These are phyloP conservation scores for Diplodus sargus DNA, from an alignment of 2,797 vertebrate genomes.

Conservation along the genomic window DNA sequence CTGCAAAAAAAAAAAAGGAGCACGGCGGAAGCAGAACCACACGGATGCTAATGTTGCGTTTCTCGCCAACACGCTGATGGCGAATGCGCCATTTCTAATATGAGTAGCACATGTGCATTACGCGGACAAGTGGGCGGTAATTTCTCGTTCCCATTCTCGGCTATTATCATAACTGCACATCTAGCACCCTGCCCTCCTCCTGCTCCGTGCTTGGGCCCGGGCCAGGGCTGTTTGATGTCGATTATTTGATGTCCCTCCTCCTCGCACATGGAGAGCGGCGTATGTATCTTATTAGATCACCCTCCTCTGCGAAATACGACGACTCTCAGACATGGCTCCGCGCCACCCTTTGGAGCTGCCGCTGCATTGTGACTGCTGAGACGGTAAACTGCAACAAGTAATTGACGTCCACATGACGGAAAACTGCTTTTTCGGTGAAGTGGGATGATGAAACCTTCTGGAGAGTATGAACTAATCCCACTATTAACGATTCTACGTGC, in stretches of 20 bases:
- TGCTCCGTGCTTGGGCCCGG: conserved; percentile 42
- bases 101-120: conserved; percentile 46
- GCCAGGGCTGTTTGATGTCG: conserved; percentile 66
- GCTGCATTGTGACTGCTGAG: conserved; percentile 24
- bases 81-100: conserved; percentile 15
- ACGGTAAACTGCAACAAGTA: conserved; percentile 27
- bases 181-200: conserved; percentile 34
- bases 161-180: conserved; percentile 61
- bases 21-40: conserved; percentile 38
- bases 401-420: conserved; percentile 21
- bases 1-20: conserved; percentile 26
- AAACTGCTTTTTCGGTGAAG: neutral
- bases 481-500: conserved; percentile 6
- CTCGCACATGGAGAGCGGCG: conserved; percentile 55
- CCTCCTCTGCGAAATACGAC: conserved; percentile 54
- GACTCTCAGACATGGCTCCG: conserved; percentile 35
- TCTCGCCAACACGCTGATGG: conserved; percentile 51
- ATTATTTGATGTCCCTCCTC: conserved; percentile 70
- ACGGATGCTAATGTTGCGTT: conserved; percentile 51
- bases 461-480: conserved; percentile 31
- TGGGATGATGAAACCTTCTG: conserved; percentile 34
- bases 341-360: conserved; percentile 25
- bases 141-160: conserved; percentile 39
- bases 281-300: conserved; percentile 60
- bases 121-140: conserved; percentile 46